Evolutionary conservation across 1,140 invertebrate species (phyloP).

Genomic region (Philopotamus ludificatus): DNA sequence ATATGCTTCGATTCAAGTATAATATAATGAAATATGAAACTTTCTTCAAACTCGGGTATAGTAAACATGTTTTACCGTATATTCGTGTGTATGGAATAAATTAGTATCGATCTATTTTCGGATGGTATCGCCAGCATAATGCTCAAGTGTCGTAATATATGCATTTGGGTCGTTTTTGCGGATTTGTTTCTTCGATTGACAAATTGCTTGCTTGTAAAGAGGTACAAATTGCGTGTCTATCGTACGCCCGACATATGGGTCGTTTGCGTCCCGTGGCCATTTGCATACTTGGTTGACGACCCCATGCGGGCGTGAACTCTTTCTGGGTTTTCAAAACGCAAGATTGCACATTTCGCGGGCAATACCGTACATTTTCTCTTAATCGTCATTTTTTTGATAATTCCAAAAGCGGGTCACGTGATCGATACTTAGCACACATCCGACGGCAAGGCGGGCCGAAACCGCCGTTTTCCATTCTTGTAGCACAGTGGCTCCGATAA

Average conservation of each 20-base stretch:
- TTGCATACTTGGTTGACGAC: conserved; percentile 29
- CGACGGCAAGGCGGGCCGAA: no score
- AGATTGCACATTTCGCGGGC: conserved; percentile 13
- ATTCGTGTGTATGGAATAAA: no score
- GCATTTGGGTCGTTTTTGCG: conserved; percentile 28
- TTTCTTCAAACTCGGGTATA: no score
- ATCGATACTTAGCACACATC: neutral
- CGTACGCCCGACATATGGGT: conserved; percentile 20
- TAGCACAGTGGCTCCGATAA: conserved; percentile 3
- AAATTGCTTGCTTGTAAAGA: conserved; percentile 14
- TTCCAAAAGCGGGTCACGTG: neutral
- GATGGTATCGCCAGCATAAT: conserved; percentile 18
- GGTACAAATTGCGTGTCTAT: neutral
- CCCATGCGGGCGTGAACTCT: conserved; percentile 39
- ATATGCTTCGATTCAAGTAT: no score
- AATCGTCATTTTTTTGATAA: no score
- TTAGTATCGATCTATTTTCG: conserved; percentile 19
- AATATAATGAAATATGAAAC: no score
- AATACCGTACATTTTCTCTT: neutral
- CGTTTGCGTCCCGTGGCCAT: conserved; percentile 15
- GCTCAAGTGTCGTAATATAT: conserved; percentile 17
- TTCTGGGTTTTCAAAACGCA: conserved; percentile 31
- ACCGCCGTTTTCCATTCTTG: neutral
- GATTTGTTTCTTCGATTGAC: conserved; percentile 23
- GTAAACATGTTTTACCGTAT: no score